Conservation (phyloP, 2,888 invertebrate genomes). For the Gymnocheta viridis region DNA sequence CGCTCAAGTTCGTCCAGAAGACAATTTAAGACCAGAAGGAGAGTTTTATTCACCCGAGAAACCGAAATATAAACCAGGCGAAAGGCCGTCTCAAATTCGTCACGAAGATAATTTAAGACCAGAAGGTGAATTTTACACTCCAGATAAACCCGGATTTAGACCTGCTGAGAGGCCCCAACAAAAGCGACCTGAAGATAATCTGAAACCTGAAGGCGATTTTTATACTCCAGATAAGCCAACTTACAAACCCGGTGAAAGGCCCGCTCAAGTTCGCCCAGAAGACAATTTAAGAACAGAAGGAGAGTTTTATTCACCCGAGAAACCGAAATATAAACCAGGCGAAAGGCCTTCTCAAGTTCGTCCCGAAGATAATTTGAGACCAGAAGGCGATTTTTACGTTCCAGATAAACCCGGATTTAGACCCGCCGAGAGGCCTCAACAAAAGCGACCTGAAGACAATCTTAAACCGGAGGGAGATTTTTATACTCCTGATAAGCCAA, state of each 20-base stretch:
- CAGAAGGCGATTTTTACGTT: conserved; percentile 73
- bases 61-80: conserved; percentile 83
- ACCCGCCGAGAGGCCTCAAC: conserved; percentile 80
- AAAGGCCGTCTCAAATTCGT: conserved; percentile 80
- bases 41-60: conserved; percentile 83
- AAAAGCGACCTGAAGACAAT: conserved; percentile 83
- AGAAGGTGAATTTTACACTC: conserved; percentile 82
- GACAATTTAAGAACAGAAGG: conserved; percentile 85
- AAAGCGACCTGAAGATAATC: conserved; percentile 82
- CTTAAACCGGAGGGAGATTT: conserved; percentile 84
- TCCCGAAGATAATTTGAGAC: conserved; percentile 82
- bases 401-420: conserved; percentile 77
- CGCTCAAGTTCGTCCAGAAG: conserved; percentile 81
- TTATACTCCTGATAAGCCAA: conserved; percentile 79
- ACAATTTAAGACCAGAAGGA: conserved; percentile 84
- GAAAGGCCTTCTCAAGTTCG: conserved; percentile 81
- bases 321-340: conserved; percentile 56
- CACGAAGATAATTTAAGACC: conserved; percentile 83
- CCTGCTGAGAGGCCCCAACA: conserved; percentile 81
- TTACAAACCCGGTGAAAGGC: conserved; percentile 77
- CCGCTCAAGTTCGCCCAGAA: conserved; percentile 83
- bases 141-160: conserved; percentile 79
- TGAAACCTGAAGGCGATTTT: conserved; percentile 82
- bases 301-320: conserved; percentile 83
- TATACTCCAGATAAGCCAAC: conserved; percentile 79